Base-by-base conservation (phyloP, 2,797 vertebrate species). In the Percopsis omiscomaycus region DNA sequence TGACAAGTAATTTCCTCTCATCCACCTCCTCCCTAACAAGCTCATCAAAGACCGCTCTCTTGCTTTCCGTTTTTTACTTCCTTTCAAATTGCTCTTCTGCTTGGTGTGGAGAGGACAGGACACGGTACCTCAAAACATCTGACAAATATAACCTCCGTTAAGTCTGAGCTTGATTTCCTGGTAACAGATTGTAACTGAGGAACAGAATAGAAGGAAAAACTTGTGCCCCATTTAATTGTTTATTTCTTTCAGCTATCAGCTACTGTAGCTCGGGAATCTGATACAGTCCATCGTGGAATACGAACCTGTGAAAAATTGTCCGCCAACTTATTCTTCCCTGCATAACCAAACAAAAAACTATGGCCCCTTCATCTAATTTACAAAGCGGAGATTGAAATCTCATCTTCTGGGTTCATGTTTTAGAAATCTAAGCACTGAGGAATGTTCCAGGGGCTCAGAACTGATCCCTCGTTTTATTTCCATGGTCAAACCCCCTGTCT, bases 1-100 rank as follows among this genome's bases (percentile, higher is more conserved):
- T 86, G 81, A 77, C 84, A 84, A 84, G 80, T 82, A 50, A 87
- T 91, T 88, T 92, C 85, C 87, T 88, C 77, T 72, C 74, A 73
- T 83, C 76, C 80, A 76, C 81, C 72, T 87, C 71, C 61, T 75
- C 65, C 75, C 77, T 55, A 78, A 82, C 76, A 71, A 50, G 52
- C 76, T 79, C 73, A 61, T 68, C 74, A 75, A 74, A 59, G 67
- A 55, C 74, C 27, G 44, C 50, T 61, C 65, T 64, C 59, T 54
- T 30, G 28, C 49, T 60, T 54, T 54, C 58, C 64, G 0, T 66
- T 56, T 60, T 56, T 59, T 52, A 69, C 55, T 69, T 49, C 62
- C 55, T 27, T 13, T 74, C 61, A 78, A 47, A 30, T 46, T 8
- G 54, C 12, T 22, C 58, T 75, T 45, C 61, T 68, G 69, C 72